Evolutionary conservation across 2,113 vertebrate genomes (phyloP).

Genomic region (Piaya cayana): DNA sequence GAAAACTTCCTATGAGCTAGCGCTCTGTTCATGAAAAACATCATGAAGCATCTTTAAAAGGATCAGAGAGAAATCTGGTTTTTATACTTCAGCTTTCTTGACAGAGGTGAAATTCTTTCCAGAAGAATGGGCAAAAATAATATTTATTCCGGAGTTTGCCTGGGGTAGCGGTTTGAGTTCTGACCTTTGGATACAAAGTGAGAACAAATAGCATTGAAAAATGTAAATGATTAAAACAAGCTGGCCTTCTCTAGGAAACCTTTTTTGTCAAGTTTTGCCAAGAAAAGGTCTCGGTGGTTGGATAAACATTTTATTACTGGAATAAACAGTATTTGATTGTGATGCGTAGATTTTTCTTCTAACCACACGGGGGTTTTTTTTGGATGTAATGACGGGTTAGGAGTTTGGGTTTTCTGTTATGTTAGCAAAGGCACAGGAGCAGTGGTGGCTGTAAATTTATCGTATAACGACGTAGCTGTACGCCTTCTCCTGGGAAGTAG

Average conservation of each 20-base stretch:
- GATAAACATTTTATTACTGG: background rate
- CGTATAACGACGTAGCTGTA: constrained; percentile 19
- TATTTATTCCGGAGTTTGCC: constrained; percentile 64
- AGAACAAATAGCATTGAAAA: constrained; percentile 67
- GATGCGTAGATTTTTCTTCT: background rate
- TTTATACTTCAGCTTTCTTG: background rate
- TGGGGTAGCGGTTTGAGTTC: constrained; percentile 68
- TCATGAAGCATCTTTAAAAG: background rate
- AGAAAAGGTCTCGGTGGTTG: background rate
- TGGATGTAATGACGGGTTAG: background rate
- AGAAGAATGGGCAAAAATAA: constrained; percentile 66
- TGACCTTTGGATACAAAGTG: constrained; percentile 78
- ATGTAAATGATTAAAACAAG: constrained; percentile 44
- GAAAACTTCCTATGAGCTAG: background rate
- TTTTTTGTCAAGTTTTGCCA: constrained; percentile 25
- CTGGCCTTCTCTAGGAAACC: background rate
- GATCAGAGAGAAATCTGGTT: background rate
- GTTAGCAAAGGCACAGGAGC: background rate
- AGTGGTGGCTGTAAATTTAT: constrained; percentile 32
- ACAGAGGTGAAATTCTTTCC: background rate
- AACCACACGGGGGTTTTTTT: background rate
- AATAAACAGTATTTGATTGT: background rate
- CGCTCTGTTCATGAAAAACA: background rate
- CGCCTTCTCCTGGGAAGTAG: constrained; percentile 65
- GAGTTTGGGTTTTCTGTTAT: background rate